Base-by-base conservation (phyloP, 2,888 invertebrate species). In the Xylota sylvarum region DNA sequence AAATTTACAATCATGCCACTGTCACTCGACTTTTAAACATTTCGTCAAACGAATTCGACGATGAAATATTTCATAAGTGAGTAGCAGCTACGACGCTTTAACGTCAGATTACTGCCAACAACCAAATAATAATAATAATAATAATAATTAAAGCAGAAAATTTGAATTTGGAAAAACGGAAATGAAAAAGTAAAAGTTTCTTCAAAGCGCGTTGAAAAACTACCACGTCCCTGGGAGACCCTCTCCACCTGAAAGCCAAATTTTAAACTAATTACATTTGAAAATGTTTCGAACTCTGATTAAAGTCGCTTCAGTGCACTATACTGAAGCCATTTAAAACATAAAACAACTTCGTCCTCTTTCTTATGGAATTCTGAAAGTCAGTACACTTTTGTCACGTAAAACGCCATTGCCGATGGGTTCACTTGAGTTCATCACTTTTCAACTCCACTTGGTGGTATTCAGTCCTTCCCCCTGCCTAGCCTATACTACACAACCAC, bases 361-460 rank as follows among this genome's bases (percentile, higher is more conserved):
- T 37, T 9, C n/a, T 23, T 23, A 6, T 52, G 7, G 14, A 40
- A 55, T 27, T 52, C n/a, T 23, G n/a, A 40, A 32, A 12, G 69
- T 62, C 40, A 37, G 62, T 50, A 52, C 32, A 62, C 48, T 62
- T 79, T 79, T 74, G 62, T 79, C 77, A 73, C 65, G 70, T 50
- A 70, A 50, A 76, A 56, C 67, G 65, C 10, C 58, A 76, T 60
- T 27, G 46, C 17, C 43, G 43, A 74, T 67, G 78, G 69, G 84
- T 84, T 84, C 73, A 84, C 55, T 69, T 64, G 73, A 84, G 84
- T 84, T 84, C 84, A 84, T 64, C 73, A 65, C 69, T 74, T 84
- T 60, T 84, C 69, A 84, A 84, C 79, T 84, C 55, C 60, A 74
- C 48, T 73, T 60, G 77, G 55, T 46, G 27, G 23, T 3, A 2